Evolutionary conservation across 2,113 vertebrate genomes (phyloP).

Genomic region (Ciconia boyciana): DNA sequence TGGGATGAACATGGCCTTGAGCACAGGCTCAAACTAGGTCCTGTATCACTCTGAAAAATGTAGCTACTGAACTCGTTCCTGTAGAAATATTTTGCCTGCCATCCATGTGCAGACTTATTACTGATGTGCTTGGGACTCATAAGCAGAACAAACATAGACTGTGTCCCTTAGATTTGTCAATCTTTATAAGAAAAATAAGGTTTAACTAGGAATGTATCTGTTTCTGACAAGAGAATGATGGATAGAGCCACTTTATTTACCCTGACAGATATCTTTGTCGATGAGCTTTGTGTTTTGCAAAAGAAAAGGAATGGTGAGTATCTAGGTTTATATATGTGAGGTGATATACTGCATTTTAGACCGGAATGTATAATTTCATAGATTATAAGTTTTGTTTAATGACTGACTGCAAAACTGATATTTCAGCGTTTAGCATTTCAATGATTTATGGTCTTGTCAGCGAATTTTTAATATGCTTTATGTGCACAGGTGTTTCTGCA

Average conservation of each 20-base stretch:
- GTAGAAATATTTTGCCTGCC: background rate
- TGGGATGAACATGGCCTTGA: background rate
- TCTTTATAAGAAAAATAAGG: constrained; percentile 34
- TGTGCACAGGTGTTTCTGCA: constrained; percentile 36
- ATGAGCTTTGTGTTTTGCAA: constrained; percentile 12
- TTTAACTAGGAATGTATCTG: constrained; percentile 33
- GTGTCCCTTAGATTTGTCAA: constrained; percentile 9
- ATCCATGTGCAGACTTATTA: background rate
- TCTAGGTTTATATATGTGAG: background rate
- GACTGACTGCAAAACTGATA: constrained; percentile 38
- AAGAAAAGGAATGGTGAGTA: constrained; percentile 11
- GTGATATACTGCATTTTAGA: constrained; percentile 45
- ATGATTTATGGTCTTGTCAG: constrained; percentile 59
- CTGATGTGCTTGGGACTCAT: background rate
- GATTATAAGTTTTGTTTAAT: constrained; percentile 58
- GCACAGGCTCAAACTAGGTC: background rate
- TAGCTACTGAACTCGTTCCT: background rate
- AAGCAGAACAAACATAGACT: background rate
- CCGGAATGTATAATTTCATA: constrained; percentile 47
- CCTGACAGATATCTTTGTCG: constrained; percentile 26
- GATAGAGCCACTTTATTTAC: constrained; percentile 45
- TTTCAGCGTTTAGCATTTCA: constrained; percentile 35
- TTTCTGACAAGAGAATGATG: constrained; percentile 38
- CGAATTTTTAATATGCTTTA: background rate
- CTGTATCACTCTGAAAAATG: background rate